Conservation (phyloP, 2,888 invertebrate genomes). For the Sussaba pulchella region DNA sequence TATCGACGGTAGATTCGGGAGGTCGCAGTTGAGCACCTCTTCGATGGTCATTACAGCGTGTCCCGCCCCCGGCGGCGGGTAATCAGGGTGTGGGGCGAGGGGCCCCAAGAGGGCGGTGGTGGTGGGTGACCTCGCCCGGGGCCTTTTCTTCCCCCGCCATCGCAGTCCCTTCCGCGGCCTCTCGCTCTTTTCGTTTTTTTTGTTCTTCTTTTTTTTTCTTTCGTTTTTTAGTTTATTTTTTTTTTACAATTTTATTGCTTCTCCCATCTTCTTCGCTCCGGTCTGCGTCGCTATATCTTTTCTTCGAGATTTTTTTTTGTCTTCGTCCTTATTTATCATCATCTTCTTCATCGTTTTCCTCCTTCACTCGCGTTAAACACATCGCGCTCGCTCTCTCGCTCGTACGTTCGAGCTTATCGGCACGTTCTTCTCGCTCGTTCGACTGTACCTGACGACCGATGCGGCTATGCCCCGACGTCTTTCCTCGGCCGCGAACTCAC, state of each 20-base stretch:
- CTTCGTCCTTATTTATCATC: constrained; percentile 46
- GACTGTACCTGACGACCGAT: constrained; percentile 77
- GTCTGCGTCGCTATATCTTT: constrained; percentile 42
- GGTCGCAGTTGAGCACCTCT: constrained; percentile 82
- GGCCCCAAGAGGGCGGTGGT: constrained; percentile 77
- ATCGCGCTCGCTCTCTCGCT: constrained; percentile 57
- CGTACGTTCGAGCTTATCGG: constrained; percentile 48
- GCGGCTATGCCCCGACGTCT: constrained; percentile 8
- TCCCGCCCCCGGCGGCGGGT: constrained; percentile 83
- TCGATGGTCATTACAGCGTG: constrained; percentile 83
- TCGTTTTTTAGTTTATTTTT: too few species aligned
- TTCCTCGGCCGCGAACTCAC: neutral
- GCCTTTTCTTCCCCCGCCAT: constrained; percentile 78
- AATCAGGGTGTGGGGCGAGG: constrained; percentile 80
- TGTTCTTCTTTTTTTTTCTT: constrained; percentile 31
- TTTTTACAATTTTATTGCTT: neutral
- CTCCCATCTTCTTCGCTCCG: constrained; percentile 60
- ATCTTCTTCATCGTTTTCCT: constrained; percentile 62
- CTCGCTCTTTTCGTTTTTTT: constrained; percentile 52
- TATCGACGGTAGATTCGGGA: constrained; percentile 61
- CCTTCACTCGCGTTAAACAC: constrained; percentile 53
- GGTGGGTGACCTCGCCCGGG: constrained; percentile 84
- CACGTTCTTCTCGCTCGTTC: constrained; percentile 66
- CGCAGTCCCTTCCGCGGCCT: constrained; percentile 67
- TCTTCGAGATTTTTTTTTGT: constrained; percentile 49